Evolutionary conservation across 2,797 vertebrate genomes (phyloP).

Genomic region (Phataginus tetradactyla): DNA sequence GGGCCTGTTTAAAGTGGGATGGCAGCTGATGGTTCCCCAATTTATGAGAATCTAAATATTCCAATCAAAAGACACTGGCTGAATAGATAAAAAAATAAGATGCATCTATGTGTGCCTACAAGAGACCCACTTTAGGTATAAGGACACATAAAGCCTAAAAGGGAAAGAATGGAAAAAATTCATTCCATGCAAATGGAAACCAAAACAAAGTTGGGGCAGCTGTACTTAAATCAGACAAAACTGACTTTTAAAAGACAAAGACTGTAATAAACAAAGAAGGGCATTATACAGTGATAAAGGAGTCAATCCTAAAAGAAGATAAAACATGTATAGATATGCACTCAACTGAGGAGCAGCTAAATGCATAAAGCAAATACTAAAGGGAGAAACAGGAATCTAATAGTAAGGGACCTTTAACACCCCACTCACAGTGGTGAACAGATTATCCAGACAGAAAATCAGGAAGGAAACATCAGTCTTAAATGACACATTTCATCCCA

Average conservation of each 20-base stretch:
- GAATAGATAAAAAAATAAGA: background rate
- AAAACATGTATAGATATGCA: background rate
- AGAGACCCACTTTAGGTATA: background rate
- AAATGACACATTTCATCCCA: background rate
- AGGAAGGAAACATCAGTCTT: background rate
- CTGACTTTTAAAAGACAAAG: background rate
- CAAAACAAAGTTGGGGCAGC: background rate
- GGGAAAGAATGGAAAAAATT: background rate
- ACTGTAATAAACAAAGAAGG: background rate
- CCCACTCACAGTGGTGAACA: background rate
- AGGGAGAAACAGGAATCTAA: background rate
- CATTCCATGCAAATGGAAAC: background rate
- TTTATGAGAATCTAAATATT: background rate
- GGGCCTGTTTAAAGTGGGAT: background rate
- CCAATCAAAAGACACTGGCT: background rate
- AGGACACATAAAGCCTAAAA: background rate
- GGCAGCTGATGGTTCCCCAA: background rate
- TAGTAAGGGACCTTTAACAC: background rate
- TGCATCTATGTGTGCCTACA: background rate
- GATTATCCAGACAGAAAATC: background rate
- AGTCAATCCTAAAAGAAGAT: background rate
- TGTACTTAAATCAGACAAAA: background rate
- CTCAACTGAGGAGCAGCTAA: background rate
- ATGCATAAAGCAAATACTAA: background rate
- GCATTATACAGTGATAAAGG: background rate